Base-by-base conservation (phyloP, 2,888 invertebrate genomes). In the Aphidius colemani region DNA sequence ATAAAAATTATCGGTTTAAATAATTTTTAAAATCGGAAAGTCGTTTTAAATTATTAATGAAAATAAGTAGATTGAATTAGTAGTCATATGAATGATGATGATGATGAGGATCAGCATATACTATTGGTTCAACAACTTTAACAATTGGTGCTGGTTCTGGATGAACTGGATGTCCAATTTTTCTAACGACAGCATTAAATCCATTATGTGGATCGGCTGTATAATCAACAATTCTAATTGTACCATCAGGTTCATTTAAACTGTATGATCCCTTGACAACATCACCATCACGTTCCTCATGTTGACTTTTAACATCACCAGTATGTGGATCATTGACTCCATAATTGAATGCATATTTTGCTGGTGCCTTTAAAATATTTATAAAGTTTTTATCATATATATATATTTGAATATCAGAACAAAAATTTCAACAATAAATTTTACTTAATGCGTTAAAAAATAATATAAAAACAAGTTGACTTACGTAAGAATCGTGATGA, bases 151-250 rank as follows among this genome's bases (percentile, higher is more conserved):
- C 68, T 11, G 66, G 64, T 8, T 51, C 51, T 45, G 70, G 70
- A 65, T 70, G 69, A 56, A 67, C 64, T 6, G 78, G 73, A 6
- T 77, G 77, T 8, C 78, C 78, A 61, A 79, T 75, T 67, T 77
- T 78, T 70, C 77, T 78, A 10, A 78, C 79, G 8, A 78, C 77
- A 7, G 78, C 79, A 66, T 79, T 79, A 61, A 78, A 79, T 59
- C 79, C 79, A 68, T 78, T 77, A 68, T 77, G 76, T 58, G 74
- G 71, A 67, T 78, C 78, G n/a, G 78, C 78, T 6, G 78, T 78
- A 67, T 79, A 79, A 58, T 79, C 78, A 45, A 79, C 79, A 50
- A 79, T 74, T 40, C 79, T 72, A 7, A 79, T 69, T 41, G 77
- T 77, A 41, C 78, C 78, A 63, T 79, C 78, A 30, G 78, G 77